Percentiles rank a stretch among this genome's conserved stretches.
Conservation (phyloP, 2,888 invertebrate species). For the Pseudolycoriella hygida region DNA sequence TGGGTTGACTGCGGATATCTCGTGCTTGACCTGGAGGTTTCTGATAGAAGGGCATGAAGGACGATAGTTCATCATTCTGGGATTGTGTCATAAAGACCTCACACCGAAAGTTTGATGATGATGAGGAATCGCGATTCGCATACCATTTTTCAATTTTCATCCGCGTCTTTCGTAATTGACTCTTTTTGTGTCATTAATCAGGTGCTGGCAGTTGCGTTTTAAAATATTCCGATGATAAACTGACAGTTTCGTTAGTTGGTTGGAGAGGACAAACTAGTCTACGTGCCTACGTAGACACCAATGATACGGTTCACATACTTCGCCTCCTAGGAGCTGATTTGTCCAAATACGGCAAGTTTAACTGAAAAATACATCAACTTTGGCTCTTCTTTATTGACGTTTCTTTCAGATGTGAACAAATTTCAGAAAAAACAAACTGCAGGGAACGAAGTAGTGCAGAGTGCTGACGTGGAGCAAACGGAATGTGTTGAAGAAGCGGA, state of each 20-base stretch:
- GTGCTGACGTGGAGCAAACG: neutral
- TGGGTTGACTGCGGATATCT: too few species aligned
- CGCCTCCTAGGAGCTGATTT: conserved; percentile 71
- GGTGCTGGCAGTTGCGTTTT: conserved; percentile 60
- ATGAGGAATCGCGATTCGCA: too few species aligned
- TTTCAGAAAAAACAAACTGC: neutral
- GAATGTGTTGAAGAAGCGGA: neutral
- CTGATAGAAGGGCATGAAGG: too few species aligned
- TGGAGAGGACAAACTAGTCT: conserved; percentile 83
- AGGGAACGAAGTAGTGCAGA: neutral
- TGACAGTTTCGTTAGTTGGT: conserved; percentile 57
- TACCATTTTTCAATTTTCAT: too few species aligned
- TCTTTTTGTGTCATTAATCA: too few species aligned
- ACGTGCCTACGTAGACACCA: conserved; percentile 70
- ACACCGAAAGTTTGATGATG: too few species aligned
- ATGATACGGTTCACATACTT: conserved; percentile 74
- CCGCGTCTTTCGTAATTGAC: too few species aligned
- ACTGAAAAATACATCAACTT: conserved; percentile 14
- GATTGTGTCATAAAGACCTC: too few species aligned
- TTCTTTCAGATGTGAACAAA: conserved; percentile 4
- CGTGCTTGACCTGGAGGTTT: too few species aligned
- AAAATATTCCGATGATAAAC: conserved; percentile 36
- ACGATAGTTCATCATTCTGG: too few species aligned
- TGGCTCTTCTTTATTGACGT: neutral
- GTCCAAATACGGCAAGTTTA: conserved; percentile 52